A percentile compares a stretch with the other conserved stretches of the same genome.
Evolutionary conservation across 2,888 invertebrate genomes (phyloP).

Genomic region (Cheilosia urbana): DNA sequence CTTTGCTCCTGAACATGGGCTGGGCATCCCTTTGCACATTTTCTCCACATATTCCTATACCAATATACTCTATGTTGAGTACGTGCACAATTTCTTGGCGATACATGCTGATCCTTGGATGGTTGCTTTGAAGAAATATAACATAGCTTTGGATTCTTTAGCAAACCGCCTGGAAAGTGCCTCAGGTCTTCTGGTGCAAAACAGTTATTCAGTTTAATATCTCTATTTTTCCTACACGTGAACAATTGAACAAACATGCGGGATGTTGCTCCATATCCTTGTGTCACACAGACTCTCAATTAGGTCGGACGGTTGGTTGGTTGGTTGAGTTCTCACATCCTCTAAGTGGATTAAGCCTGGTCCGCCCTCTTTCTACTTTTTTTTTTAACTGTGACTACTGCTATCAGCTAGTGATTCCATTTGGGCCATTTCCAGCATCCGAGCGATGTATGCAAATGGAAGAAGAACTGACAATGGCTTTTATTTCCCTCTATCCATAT

Average conservation of each 20-base stretch:
- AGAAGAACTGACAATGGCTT: conserved; percentile 42
- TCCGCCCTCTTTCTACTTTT: neutral
- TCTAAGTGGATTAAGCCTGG: conserved; percentile 50
- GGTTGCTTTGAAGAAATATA: conserved; percentile 27
- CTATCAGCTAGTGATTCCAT: conserved; percentile 1
- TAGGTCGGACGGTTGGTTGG: conserved; percentile 48
- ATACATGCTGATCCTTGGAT: conserved; percentile 55
- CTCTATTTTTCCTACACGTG: conserved; percentile 19
- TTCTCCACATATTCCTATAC: conserved; percentile 10
- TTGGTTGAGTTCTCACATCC: conserved; percentile 54
- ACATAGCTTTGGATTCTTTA: conserved; percentile 41
- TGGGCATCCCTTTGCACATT: conserved; percentile 7
- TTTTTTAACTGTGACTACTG: neutral
- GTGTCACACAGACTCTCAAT: conserved; percentile 36
- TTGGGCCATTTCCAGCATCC: conserved; percentile 16
- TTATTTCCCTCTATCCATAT: conserved; percentile 42
- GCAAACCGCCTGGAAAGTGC: conserved; percentile 57
- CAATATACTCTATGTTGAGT: neutral
- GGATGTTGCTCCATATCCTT: conserved; percentile 21
- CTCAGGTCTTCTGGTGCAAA: conserved; percentile 49
- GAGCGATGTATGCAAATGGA: conserved; percentile 22
- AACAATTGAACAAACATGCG: conserved; percentile 4
- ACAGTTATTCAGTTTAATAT: conserved; percentile 64
- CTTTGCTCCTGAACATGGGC: neutral
- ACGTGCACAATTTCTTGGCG: conserved; percentile 43